Evolutionary conservation across 2,113 vertebrate species (phyloP).

Genomic region (Egretta garzetta): DNA sequence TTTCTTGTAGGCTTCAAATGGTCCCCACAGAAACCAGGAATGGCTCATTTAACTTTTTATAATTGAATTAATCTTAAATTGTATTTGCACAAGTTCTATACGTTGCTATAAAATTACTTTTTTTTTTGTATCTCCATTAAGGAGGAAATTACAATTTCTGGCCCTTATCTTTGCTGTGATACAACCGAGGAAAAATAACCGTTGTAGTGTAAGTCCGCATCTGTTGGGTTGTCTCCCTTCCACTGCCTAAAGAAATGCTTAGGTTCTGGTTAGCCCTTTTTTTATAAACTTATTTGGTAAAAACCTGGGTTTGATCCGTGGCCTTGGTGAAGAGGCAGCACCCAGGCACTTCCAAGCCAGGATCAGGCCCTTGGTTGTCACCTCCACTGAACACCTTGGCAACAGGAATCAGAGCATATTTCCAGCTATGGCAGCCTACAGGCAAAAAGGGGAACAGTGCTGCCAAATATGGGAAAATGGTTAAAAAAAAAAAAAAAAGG

Average conservation of each 20-base stretch:
- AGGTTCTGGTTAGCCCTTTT: background rate
- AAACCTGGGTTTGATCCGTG: background rate
- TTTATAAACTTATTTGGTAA: background rate
- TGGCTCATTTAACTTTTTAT: background rate
- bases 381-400: background rate
- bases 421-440: background rate
- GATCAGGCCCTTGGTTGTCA: background rate
- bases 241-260: conserved; percentile 15
- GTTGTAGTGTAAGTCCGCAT: background rate
- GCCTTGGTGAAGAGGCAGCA: background rate
- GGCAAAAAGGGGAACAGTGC: background rate
- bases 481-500: background rate
- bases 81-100: background rate
- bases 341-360: background rate
- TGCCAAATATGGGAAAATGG: background rate
- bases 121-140: background rate
- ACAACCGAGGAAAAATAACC: background rate
- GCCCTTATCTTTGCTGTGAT: background rate
- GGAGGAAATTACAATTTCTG: background rate
- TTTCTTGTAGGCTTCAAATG: background rate
- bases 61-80: background rate
- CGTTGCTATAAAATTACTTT: background rate
- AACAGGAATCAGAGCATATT: background rate
- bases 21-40: background rate
- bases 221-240: background rate